These are phyloP conservation scores for Thymelicus lineola DNA, from an alignment of 2,888 invertebrate genomes.

Conservation along the genomic window DNA sequence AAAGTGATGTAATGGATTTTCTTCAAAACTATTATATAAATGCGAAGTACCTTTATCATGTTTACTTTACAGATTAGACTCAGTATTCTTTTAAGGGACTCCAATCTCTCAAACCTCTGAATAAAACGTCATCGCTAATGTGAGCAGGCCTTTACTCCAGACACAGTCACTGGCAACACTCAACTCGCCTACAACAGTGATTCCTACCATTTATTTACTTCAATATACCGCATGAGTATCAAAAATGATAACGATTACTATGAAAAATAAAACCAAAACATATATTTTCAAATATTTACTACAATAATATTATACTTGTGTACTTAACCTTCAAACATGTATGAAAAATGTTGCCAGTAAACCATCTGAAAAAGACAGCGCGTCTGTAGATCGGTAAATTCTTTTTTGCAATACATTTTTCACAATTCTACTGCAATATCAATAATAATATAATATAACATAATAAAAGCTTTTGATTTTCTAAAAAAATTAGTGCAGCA, in stretches of 20 bases:
- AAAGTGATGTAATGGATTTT: no score
- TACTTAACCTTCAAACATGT: constrained; percentile 28
- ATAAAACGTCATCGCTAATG: neutral
- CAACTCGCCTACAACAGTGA: neutral
- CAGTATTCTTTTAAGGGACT: no score
- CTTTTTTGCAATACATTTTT: neutral
- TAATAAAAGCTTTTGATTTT: neutral
- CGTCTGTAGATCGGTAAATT: neutral
- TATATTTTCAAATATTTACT: constrained; percentile 31
- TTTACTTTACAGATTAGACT: no score
- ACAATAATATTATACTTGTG: constrained; percentile 23
- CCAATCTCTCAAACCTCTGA: neutral
- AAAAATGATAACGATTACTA: neutral
- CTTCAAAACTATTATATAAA: no score
- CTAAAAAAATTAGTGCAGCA: neutral
- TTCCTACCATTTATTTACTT: neutral
- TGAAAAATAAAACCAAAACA: constrained; percentile 31
- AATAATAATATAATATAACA: neutral
- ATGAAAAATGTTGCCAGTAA: constrained; percentile 27
- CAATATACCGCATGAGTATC: neutral
- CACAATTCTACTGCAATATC: neutral
- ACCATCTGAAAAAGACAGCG: constrained; percentile 26
- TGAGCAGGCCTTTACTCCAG: constrained; percentile 8
- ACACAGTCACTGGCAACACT: constrained; percentile 19
- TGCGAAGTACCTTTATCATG: constrained; percentile 3